phyloP scores from a whole-genome alignment of 2,797 vertebrate genomes.

The Muscicapa striata region DNA sequence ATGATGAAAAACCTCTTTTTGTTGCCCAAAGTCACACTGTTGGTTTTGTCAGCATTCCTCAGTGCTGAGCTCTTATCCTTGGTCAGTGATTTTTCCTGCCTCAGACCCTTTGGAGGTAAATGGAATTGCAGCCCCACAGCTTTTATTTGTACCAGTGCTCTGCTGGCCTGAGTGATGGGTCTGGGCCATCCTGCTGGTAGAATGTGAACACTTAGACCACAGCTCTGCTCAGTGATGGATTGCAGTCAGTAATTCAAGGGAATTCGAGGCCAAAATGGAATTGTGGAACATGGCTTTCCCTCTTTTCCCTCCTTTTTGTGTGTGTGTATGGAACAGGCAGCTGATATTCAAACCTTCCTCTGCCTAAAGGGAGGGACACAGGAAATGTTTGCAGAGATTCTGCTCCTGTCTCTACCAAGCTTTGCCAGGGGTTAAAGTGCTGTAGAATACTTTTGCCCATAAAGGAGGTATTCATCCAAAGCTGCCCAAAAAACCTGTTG shows the following conservation, averaged over 20 bases:
- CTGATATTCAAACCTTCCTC: not conserved
- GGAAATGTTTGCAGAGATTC: not conserved
- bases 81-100: not conserved
- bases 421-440: not conserved
- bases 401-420: not conserved
- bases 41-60: not conserved
- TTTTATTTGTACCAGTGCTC: not conserved
- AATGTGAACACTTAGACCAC: not conserved
- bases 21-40: not conserved
- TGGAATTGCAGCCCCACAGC: not conserved
- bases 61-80: not conserved
- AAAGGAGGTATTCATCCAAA: not conserved
- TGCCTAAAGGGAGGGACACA: not conserved
- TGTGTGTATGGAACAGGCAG: not conserved
- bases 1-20: not conserved
- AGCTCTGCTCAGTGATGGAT: not conserved
- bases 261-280: not conserved
- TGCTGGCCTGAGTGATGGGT: not conserved
- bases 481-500: not conserved
- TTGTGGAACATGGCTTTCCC: not conserved
- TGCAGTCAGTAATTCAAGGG: not conserved
- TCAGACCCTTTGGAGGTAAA: not conserved
- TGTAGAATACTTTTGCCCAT: not conserved
- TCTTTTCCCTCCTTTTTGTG: not conserved
- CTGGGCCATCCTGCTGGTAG: not conserved